phyloP scores from a whole-genome alignment of 2,113 vertebrate species.

The Nannospalax galili region DNA sequence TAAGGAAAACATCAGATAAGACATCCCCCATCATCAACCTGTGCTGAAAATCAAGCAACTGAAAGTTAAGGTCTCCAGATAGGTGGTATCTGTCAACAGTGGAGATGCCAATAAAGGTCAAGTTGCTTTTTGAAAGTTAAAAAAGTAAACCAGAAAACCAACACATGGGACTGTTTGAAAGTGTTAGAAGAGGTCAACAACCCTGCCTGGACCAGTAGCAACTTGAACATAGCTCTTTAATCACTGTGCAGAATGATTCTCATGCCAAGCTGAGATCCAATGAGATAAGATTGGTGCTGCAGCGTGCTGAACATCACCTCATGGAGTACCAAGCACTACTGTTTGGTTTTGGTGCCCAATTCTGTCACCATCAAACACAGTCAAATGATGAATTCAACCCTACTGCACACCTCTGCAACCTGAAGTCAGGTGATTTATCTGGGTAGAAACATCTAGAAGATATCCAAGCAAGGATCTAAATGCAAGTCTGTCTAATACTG shows the following conservation, averaged over 20 bases:
- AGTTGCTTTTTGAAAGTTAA: not conserved
- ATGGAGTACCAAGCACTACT: not conserved
- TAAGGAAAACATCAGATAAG: conserved; percentile 14
- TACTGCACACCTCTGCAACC: not conserved
- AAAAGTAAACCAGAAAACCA: not conserved
- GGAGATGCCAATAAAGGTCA: not conserved
- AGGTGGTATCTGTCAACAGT: not conserved
- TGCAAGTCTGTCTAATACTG: not conserved
- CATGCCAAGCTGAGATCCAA: not conserved
- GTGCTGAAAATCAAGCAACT: conserved; percentile 36
- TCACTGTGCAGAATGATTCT: not conserved
- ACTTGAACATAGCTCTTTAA: no score
- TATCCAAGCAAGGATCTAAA: not conserved
- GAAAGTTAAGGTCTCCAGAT: not conserved
- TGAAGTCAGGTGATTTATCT: not conserved
- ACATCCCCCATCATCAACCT: not conserved
- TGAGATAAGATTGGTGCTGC: not conserved
- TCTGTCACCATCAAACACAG: not conserved
- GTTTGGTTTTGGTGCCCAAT: not conserved
- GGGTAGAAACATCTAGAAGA: not conserved
- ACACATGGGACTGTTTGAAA: not conserved
- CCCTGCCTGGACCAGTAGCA: not conserved
- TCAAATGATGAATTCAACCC: not conserved
- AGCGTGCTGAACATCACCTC: not conserved
- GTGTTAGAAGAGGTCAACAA: not conserved